Evolutionary conservation across 2,888 invertebrate species (phyloP).

Genomic region (Morpho achilles): DNA sequence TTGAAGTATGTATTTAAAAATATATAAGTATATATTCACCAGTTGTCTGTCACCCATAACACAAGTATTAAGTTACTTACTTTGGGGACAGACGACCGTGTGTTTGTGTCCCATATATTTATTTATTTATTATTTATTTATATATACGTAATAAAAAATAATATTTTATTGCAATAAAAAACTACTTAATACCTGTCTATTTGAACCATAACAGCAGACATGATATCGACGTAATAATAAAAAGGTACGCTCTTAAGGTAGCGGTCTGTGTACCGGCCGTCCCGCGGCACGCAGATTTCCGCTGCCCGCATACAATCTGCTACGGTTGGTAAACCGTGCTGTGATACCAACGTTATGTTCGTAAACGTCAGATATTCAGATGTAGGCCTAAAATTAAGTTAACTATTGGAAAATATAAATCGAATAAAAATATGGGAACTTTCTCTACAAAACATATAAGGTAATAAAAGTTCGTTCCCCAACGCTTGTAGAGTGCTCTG

Average conservation of each 20-base stretch:
- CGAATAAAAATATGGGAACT: no score
- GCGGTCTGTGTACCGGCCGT: constrained; percentile 73
- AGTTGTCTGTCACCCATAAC: no score
- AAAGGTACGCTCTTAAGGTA: constrained; percentile 80
- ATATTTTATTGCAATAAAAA: background rate
- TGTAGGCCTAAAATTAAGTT: constrained; percentile 45
- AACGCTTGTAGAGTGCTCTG: no score
- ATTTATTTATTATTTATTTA: background rate
- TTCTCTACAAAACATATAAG: no score
- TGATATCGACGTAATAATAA: constrained; percentile 82
- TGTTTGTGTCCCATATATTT: background rate
- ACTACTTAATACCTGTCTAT: constrained; percentile 73
- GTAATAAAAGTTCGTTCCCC: no score
- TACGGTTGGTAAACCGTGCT: constrained; percentile 79
- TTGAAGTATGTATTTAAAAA: no score
- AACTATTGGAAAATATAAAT: no score
- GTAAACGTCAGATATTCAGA: constrained; percentile 79
- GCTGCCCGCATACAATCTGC: constrained; percentile 58
- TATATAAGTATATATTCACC: no score
- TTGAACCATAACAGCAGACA: constrained; percentile 76
- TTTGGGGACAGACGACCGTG: background rate
- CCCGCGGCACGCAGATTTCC: constrained; percentile 72
- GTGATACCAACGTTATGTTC: constrained; percentile 84
- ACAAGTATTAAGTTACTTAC: no score
- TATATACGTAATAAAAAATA: background rate